These are phyloP conservation scores for Dipus sagitta DNA, from an alignment of 2,797 vertebrate species.

Conservation along the genomic window DNA sequence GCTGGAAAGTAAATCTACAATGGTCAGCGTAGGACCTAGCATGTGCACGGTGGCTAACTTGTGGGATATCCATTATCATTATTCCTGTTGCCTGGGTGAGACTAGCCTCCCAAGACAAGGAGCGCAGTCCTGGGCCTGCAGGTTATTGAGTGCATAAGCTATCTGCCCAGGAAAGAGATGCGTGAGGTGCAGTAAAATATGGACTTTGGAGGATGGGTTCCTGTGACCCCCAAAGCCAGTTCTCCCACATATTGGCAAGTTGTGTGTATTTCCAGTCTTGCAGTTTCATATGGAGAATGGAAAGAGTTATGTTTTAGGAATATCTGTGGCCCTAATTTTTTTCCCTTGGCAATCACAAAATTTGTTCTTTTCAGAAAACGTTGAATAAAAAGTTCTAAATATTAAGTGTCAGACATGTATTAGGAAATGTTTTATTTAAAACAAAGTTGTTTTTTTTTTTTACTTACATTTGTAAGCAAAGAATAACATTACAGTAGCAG, in stretches of 20 bases:
- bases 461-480: background rate
- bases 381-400: background rate
- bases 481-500: background rate
- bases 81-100: background rate
- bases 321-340: background rate
- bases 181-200: background rate
- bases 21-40: background rate
- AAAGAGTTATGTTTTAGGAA: background rate
- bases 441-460: background rate
- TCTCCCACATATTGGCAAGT: fast-evolving
- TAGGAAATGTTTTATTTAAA: slow-evolving; percentile 19
- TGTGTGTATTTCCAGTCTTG: background rate
- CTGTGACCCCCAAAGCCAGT: background rate
- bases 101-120: background rate
- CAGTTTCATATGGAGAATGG: background rate
- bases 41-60: background rate
- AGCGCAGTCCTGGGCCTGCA: background rate
- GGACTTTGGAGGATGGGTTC: background rate
- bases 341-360: background rate
- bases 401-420: background rate
- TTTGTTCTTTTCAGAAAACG: background rate
- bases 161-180: background rate
- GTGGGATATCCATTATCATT: background rate
- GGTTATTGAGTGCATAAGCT: background rate
- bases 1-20: background rate